Conservation (phyloP, 2,888 invertebrate genomes). For the Elegia similella region DNA sequence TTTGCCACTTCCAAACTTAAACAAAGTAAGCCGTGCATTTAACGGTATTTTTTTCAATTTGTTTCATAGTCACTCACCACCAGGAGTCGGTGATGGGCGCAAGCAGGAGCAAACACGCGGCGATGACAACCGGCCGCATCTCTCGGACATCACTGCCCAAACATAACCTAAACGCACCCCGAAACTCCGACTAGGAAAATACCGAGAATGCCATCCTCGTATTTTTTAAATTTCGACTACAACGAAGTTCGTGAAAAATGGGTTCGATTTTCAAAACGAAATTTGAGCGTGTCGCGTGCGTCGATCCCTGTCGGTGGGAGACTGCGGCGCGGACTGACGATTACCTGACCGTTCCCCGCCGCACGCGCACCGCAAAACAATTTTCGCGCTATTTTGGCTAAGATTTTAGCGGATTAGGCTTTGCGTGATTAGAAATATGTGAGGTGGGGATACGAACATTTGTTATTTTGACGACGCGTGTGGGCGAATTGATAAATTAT, state of each 20-base stretch:
- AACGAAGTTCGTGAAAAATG: slow-evolving; percentile 32
- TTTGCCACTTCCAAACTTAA: neutral
- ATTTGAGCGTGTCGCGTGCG: slow-evolving; percentile 60
- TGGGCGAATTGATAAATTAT: slow-evolving; percentile 65
- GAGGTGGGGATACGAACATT: slow-evolving; percentile 54
- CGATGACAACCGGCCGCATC: slow-evolving; percentile 90
- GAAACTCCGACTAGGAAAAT: slow-evolving; percentile 31
- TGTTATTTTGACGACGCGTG: slow-evolving; percentile 52
- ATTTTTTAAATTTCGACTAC: slow-evolving; percentile 32
- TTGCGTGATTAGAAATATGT: slow-evolving; percentile 69
- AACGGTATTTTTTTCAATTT: neutral
- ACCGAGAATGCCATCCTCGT: slow-evolving; percentile 31
- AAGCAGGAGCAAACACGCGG: slow-evolving; percentile 91
- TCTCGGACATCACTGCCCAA: slow-evolving; percentile 74
- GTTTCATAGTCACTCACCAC: slow-evolving; percentile 85
- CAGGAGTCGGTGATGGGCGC: slow-evolving; percentile 93
- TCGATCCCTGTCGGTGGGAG: slow-evolving; percentile 75
- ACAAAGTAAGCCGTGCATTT: neutral
- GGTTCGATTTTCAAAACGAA: slow-evolving; percentile 56
- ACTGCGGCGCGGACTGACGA: slow-evolving; percentile 75
- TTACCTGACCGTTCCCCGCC: slow-evolving; percentile 65
- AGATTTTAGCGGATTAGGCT: slow-evolving; percentile 78
- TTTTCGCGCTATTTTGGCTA: slow-evolving; percentile 82
- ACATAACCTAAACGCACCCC: slow-evolving; percentile 41
- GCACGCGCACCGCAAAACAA: slow-evolving; percentile 71